Percentiles rank a stretch among this genome's conserved stretches.
phyloP scores from a whole-genome alignment of 2,797 vertebrate genomes.

The Pseudochaenichthys georgianus region DNA sequence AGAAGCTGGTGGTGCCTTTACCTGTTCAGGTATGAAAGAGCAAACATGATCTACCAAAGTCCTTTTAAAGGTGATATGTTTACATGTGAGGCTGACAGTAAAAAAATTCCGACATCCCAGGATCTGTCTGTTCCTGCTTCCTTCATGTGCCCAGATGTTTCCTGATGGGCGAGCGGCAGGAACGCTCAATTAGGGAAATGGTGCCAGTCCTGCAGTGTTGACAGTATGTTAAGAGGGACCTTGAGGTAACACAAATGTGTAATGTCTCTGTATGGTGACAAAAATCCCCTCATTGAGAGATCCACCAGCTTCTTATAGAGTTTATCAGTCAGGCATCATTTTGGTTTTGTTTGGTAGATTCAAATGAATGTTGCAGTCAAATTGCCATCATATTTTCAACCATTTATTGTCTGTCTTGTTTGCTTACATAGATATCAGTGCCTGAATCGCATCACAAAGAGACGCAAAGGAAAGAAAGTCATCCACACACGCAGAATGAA shows the following conservation, averaged over 20 bases:
- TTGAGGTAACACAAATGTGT: conserved; percentile 56
- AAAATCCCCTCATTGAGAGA: conserved; percentile 30
- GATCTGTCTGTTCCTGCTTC: conserved; percentile 63
- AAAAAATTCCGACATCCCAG: conserved; percentile 47
- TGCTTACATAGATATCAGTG: conserved; percentile 61
- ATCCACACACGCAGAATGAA: conserved; percentile 47
- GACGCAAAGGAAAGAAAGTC: conserved; percentile 57
- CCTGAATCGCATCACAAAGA: conserved; percentile 62
- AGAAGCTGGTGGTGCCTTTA: conserved; percentile 18
- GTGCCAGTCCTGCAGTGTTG: conserved; percentile 60
- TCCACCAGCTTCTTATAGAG: background rate
- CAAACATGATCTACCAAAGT: conserved; percentile 33
- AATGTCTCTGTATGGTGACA: conserved; percentile 46
- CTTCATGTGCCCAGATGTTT: conserved; percentile 82
- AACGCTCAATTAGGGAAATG: conserved; percentile 59
- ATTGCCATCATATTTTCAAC: conserved; percentile 16
- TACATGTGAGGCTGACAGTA: conserved; percentile 50
- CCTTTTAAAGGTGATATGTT: conserved; percentile 56
- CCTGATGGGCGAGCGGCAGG: conserved; percentile 70
- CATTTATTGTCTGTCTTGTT: conserved; percentile 11
- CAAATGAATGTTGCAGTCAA: background rate
- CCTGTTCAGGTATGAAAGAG: conserved; percentile 43
- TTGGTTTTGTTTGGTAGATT: background rate
- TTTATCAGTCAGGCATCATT: conserved; percentile 13
- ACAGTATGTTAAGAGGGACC: conserved; percentile 54